Conservation (phyloP, 2,113 vertebrate genomes). For the Sakesphorus luctuosus region DNA sequence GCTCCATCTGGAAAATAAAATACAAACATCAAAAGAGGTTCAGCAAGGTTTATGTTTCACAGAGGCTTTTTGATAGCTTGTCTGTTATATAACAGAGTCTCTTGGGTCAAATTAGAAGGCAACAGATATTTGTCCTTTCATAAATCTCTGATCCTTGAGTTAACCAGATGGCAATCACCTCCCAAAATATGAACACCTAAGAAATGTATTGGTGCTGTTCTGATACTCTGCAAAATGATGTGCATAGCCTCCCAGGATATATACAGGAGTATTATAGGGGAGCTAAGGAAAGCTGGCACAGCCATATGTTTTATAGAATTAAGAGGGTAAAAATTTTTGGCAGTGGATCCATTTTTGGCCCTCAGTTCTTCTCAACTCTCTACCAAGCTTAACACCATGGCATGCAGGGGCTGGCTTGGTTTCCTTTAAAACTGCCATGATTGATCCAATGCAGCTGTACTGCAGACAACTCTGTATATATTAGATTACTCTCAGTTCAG, state of each 20-base stretch:
- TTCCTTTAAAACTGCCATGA: neutral
- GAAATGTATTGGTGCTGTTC: neutral
- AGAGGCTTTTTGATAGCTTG: neutral
- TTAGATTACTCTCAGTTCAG: neutral
- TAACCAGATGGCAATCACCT: neutral
- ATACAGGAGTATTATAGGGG: neutral
- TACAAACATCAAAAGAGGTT: conserved; percentile 15
- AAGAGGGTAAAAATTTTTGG: neutral
- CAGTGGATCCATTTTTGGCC: neutral
- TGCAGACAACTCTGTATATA: neutral
- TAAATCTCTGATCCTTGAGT: neutral
- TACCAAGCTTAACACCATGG: neutral
- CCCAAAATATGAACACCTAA: neutral
- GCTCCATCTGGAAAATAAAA: conserved; percentile 11
- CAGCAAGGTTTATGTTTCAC: neutral
- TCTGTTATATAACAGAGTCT: neutral
- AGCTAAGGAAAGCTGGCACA: neutral
- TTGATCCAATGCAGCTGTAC: neutral
- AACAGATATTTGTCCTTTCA: neutral
- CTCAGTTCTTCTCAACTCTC: neutral
- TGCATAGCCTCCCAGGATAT: neutral
- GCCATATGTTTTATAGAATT: neutral
- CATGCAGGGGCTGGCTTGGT: neutral
- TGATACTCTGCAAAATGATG: neutral
- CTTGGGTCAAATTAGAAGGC: neutral